Conservation (phyloP, 2,888 invertebrate genomes). For the Tanypteryx hageni region DNA sequence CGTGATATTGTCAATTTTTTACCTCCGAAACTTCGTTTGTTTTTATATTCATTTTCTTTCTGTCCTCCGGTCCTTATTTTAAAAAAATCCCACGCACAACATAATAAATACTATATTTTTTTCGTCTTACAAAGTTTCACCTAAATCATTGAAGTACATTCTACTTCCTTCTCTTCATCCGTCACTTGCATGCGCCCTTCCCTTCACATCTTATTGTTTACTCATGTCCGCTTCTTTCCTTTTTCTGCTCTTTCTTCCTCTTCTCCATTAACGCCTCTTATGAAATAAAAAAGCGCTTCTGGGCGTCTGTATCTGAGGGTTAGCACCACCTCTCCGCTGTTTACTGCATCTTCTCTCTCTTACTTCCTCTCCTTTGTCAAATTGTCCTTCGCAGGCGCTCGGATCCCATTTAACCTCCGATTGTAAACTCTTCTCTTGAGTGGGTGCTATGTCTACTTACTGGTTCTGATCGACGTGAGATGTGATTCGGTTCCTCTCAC, state of each 20-base stretch:
- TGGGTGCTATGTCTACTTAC: not conserved
- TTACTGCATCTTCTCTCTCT: not conserved
- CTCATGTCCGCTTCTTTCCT: not conserved
- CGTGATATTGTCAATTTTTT: no score
- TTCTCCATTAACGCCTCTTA: not conserved
- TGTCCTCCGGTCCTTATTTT: no score
- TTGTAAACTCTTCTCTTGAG: conserved; percentile 11
- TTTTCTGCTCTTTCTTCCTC: not conserved
- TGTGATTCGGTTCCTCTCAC: not conserved
- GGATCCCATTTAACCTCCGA: not conserved
- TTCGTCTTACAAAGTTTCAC: not conserved
- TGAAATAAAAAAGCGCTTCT: not conserved
- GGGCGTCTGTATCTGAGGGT: conserved; percentile 23
- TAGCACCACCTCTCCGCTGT: conserved; percentile 14
- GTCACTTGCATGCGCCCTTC: conserved; percentile 1
- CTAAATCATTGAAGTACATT: not conserved
- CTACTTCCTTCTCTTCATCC: not conserved
- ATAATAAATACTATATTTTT: no score
- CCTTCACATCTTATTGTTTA: not conserved
- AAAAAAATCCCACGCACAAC: no score
- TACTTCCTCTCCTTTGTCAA: not conserved
- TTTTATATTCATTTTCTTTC: no score
- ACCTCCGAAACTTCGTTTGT: no score
- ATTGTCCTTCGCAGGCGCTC: not conserved
- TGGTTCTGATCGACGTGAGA: not conserved